Evolutionary conservation across 1,140 invertebrate species (phyloP).

Genomic region (Epicauta chinensis): DNA sequence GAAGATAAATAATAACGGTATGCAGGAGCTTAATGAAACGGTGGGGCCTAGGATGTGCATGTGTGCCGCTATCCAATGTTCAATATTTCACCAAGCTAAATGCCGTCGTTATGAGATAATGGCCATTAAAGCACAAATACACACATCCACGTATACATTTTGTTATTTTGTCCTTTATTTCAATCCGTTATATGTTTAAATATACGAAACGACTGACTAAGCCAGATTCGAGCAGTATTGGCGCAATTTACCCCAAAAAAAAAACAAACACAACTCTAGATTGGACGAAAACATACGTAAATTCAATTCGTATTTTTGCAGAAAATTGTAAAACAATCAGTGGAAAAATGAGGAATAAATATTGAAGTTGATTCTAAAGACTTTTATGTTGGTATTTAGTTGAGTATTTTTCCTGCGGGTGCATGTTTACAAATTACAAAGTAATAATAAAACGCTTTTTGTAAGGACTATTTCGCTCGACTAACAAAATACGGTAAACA

Average conservation of each 20-base stretch:
- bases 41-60: constrained; percentile 25
- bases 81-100: constrained; percentile 33
- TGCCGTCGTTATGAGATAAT: constrained; percentile 33
- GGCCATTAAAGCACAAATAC: constrained; percentile 29
- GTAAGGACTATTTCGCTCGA: background rate
- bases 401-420: background rate
- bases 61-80: constrained; percentile 27
- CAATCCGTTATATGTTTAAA: constrained; percentile 2
- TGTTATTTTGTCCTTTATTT: constrained; percentile 26
- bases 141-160: constrained; percentile 22
- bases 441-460: too few relatives aligned
- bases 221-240: background rate
- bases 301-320: too few relatives aligned
- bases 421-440: too few relatives aligned
- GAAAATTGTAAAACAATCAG: too few relatives aligned
- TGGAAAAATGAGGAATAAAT: too few relatives aligned
- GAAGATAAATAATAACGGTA: constrained; percentile 25
- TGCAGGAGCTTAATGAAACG: constrained; percentile 22
- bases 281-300: too few relatives aligned
- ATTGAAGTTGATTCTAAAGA: too few relatives aligned
- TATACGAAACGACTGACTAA: constrained; percentile 13
- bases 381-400: too few relatives aligned
- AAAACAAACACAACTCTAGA: too few relatives aligned
- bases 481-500: constrained; percentile 2
- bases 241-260: too few relatives aligned